Evolutionary conservation across 2,888 invertebrate species (phyloP).

Genomic region (Mylabris sibirica): DNA sequence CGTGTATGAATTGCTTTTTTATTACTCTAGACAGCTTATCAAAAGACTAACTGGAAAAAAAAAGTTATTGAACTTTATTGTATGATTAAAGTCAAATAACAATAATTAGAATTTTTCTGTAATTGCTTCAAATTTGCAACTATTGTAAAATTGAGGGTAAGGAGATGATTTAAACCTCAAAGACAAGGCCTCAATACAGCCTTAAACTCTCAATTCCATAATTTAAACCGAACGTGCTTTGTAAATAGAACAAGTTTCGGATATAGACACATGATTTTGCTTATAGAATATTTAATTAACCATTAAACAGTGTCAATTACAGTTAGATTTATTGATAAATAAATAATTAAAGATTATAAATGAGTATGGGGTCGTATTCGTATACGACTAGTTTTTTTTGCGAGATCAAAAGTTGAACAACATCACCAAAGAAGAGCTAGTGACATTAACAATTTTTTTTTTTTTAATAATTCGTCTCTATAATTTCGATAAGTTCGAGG

Average conservation of each 20-base stretch:
- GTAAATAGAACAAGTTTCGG: slow-evolving; percentile 24
- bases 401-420: not conserved
- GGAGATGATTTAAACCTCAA: not conserved
- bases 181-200: slow-evolving; percentile 22
- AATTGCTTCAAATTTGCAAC: not conserved
- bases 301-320: not conserved
- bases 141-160: not conserved
- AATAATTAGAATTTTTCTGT: not conserved
- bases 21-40: slow-evolving; percentile 3
- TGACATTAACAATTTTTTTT: not conserved
- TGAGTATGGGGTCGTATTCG: not conserved
- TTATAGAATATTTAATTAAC: slow-evolving; percentile 6
- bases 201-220: slow-evolving; percentile 33
- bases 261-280: slow-evolving; percentile 16
- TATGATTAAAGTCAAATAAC: not conserved
- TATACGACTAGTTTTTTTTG: not conserved
- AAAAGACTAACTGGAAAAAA: not conserved
- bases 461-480: not conserved
- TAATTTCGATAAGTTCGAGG: not conserved
- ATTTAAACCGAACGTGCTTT: slow-evolving; percentile 21
- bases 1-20: not conserved
- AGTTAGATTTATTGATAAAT: not conserved
- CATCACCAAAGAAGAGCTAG: not conserved
- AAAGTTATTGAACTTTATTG: slow-evolving; percentile 4
- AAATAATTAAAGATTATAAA: not conserved